These are phyloP conservation scores for Drosophila pseudotalamancana DNA, from an alignment of 2,888 invertebrate genomes.

Conservation along the genomic window DNA sequence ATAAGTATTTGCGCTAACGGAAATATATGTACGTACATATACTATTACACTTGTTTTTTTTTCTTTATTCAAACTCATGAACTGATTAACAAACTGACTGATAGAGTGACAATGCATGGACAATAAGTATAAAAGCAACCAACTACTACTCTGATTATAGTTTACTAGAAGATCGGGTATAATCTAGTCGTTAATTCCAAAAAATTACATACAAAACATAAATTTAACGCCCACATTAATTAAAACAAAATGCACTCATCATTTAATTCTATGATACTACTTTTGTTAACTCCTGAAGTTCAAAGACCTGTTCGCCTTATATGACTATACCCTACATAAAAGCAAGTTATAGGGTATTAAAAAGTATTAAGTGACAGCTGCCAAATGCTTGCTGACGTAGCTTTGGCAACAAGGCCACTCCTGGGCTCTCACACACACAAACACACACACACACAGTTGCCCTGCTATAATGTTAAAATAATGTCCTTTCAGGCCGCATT, in stretches of 20 bases:
- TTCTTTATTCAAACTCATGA: too few relatives aligned
- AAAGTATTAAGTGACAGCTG: constrained; percentile 68
- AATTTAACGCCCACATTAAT: too few relatives aligned
- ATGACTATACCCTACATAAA: neutral
- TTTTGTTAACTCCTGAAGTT: too few relatives aligned
- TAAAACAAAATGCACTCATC: too few relatives aligned
- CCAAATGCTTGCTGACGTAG: constrained; percentile 60
- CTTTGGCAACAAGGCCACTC: constrained; percentile 47
- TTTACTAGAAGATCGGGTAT: too few relatives aligned
- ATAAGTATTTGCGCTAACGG: constrained; percentile 25
- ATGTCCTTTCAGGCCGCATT: constrained; percentile 75
- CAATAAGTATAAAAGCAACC: too few relatives aligned
- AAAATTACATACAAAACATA: too few relatives aligned
- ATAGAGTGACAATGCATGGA: neutral
- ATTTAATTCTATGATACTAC: too few relatives aligned
- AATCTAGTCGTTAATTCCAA: too few relatives aligned
- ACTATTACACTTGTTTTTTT: neutral
- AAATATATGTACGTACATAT: neutral
- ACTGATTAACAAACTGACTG: too few relatives aligned
- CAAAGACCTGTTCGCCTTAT: too few relatives aligned
- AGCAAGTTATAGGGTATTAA: constrained; percentile 22
- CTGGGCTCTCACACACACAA: constrained; percentile 18
- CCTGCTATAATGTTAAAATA: constrained; percentile 71
- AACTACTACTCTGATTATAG: too few relatives aligned
- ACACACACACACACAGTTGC: neutral